A percentile compares a stretch with the other conserved stretches of the same genome.
phyloP scores from a whole-genome alignment of 2,113 vertebrate species.

The Tragelaphus imberbis region DNA sequence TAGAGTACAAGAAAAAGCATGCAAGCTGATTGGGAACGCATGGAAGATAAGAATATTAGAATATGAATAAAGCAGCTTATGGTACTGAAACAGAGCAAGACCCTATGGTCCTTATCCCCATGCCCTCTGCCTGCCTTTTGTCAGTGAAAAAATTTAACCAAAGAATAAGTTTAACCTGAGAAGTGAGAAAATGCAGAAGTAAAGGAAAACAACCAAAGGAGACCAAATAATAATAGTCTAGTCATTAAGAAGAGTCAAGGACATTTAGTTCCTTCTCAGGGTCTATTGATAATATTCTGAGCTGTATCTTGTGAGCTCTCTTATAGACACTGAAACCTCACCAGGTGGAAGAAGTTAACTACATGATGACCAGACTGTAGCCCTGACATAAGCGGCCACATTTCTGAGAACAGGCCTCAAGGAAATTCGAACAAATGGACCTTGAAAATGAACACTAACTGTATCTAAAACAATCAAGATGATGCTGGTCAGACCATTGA shows the following conservation, averaged over 20 bases:
- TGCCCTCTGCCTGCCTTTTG: not conserved
- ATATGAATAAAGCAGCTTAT: not conserved
- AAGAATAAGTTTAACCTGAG: not conserved
- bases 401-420: not conserved
- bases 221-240: not conserved
- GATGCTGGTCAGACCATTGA: not conserved
- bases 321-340: not conserved
- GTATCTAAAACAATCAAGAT: not conserved
- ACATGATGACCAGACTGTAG: not conserved
- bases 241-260: not conserved
- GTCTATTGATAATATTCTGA: not conserved
- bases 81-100: not conserved
- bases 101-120: not conserved
- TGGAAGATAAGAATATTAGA: not conserved
- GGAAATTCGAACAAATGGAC: not conserved
- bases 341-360: not conserved
- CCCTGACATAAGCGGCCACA: not conserved
- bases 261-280: not conserved
- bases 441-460: not conserved
- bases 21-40: not conserved
- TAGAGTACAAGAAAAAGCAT: not conserved
- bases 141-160: not conserved
- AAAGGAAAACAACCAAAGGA: not conserved
- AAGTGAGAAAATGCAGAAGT: not conserved
- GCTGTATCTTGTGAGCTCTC: not conserved